Base-by-base conservation (phyloP, 2,113 vertebrate species). In the Erythrolamprus reginae region DNA sequence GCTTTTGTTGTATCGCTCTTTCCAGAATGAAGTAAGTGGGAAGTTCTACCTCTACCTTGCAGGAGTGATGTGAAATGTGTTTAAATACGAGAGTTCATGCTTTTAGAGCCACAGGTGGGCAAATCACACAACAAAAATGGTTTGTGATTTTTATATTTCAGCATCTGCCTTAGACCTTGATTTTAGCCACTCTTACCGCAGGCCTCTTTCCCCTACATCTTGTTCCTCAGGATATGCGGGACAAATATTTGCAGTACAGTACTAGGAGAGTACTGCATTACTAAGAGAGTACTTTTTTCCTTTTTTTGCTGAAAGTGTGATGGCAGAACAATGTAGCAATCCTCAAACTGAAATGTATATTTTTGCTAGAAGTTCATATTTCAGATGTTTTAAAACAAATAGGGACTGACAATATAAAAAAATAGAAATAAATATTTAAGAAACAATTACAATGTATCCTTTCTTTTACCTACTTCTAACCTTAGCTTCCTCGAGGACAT, bases 291-390 rank as follows among this genome's bases (percentile, higher is more conserved):
- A n/a, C 45, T 45, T 45, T 45, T 24, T 2, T 23, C 86, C 19
- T 50, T 47, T 88, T 12, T 83, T 58, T 93, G 93, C 70, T 42
- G 89, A 89, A 42, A 89, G 84, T 21, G 47, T 48, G 55, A 4
- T 51, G 48, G 13, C 61, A 77, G 42, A 0, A 91, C 94, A 94
- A 93, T 89, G 52, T 96, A 96, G 95, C 95, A 94, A 93, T 95
- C 95, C 94, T 94, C 95, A 95, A 96, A 96, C 61, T 93, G 95
- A 97, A 97, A 97, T 97, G 97, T 97, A 96, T 97, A 97, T 97
- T 97, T 97, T 97, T 97, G 97, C 96, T 97, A 97, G 97, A 95
- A 97, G 90, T 96, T 95, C 95, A 95, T 95, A 95, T 94, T 96
- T 96, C 95, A 95, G 89, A 95, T 95, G 95, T 96, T 97, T 97